phyloP scores from a whole-genome alignment of 2,888 invertebrate genomes.

The Chouioia cunea region DNA sequence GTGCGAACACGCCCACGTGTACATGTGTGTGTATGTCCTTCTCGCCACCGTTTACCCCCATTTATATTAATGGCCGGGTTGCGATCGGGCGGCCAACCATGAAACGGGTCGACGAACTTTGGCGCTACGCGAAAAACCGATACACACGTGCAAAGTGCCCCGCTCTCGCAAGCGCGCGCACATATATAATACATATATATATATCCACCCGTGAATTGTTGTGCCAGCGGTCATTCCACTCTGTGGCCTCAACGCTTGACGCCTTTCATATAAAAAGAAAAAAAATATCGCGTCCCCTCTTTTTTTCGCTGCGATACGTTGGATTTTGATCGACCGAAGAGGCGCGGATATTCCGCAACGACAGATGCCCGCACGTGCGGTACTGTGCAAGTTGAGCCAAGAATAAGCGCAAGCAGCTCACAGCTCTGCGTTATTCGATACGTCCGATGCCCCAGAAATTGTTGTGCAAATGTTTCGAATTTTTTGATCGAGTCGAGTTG shows the following conservation, averaged over 20 bases:
- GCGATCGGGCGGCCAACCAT: conserved; percentile 54
- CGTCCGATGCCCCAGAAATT: background rate
- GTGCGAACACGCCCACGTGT: conserved; percentile 50
- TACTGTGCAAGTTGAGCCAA: conserved; percentile 3
- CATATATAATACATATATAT: conserved; percentile 2
- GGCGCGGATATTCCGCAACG: too few relatives aligned
- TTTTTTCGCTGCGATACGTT: background rate
- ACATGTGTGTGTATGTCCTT: background rate
- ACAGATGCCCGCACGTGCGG: too few relatives aligned
- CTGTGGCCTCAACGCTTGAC: background rate
- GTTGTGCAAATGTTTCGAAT: too few relatives aligned
- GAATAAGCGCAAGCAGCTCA: background rate
- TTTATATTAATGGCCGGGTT: conserved; percentile 58
- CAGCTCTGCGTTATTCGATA: conserved; percentile 22
- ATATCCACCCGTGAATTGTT: background rate
- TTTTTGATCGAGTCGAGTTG: too few relatives aligned
- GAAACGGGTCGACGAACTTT: conserved; percentile 58
- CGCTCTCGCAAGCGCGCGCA: background rate
- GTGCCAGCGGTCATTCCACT: conserved; percentile 25
- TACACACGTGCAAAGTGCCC: conserved; percentile 4
- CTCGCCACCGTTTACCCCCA: conserved; percentile 55
- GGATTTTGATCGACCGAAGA: conserved; percentile 23
- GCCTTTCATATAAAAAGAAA: background rate
- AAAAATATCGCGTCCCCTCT: background rate
- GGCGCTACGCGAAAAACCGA: conserved; percentile 18